Evolutionary conservation across 2,888 invertebrate genomes (phyloP).

Genomic region (Agrotis ipsilon): DNA sequence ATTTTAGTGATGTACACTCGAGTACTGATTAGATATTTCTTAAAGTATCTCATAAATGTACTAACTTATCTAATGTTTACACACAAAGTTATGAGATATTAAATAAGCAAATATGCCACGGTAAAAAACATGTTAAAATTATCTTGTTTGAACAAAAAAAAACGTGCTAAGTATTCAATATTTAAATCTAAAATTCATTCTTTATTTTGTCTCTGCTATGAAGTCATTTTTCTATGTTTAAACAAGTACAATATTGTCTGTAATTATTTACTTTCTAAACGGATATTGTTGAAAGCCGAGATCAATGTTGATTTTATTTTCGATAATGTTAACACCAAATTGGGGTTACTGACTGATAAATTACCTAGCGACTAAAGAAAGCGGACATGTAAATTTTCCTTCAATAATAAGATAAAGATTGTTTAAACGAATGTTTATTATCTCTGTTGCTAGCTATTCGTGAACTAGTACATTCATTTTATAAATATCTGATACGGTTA

Average conservation of each 20-base stretch:
- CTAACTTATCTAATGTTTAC: constrained; percentile 43
- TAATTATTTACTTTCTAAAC: constrained; percentile 1
- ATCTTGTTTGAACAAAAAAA: constrained; percentile 34
- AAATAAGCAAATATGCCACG: constrained; percentile 31
- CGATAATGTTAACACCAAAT: constrained; percentile 59
- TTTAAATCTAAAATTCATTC: constrained; percentile 23
- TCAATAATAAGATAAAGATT: constrained; percentile 69
- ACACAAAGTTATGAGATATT: constrained; percentile 37
- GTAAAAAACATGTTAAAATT: constrained; percentile 23
- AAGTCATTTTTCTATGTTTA: constrained; percentile 15
- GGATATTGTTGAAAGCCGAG: constrained; percentile 4
- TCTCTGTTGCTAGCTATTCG: constrained; percentile 43
- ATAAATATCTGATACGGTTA: constrained; percentile 16
- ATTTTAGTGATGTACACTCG: not conserved
- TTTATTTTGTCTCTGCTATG: constrained; percentile 11
- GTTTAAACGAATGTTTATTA: constrained; percentile 37
- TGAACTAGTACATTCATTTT: constrained; percentile 17
- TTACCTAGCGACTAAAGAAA: constrained; percentile 72
- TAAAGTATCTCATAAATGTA: constrained; percentile 28
- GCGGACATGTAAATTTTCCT: constrained; percentile 72
- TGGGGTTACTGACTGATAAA: constrained; percentile 76
- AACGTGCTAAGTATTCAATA: constrained; percentile 34
- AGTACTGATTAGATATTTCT: constrained; percentile 31
- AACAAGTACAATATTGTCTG: constrained; percentile 1
- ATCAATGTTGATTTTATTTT: constrained; percentile 34